Evolutionary conservation across 2,113 vertebrate species (phyloP).

Genomic region (Pycnonotus jocosus): DNA sequence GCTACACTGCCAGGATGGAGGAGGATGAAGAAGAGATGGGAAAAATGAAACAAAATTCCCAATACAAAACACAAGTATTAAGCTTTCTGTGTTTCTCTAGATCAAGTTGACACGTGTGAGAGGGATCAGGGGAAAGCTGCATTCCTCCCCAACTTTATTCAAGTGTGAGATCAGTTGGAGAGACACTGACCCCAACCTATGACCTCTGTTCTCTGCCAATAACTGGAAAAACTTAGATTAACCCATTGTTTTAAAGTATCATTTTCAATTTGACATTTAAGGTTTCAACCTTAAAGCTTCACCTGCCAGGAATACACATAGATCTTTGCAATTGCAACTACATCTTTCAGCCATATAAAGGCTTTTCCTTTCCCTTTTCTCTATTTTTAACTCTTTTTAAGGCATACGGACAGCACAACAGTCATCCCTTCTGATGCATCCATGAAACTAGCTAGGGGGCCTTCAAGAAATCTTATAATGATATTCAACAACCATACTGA

Average conservation of each 20-base stretch:
- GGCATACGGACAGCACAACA: not conserved
- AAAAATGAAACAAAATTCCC: slow-evolving; percentile 8
- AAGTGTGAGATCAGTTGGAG: not conserved
- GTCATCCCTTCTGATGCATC: not conserved
- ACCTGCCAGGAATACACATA: not conserved
- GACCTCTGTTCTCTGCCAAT: not conserved
- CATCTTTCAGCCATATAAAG: not conserved
- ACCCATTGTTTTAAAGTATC: not conserved
- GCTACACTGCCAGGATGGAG: not conserved
- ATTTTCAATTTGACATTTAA: not conserved
- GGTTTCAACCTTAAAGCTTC: not conserved
- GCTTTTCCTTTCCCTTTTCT: not conserved
- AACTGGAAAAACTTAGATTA: not conserved
- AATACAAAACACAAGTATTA: slow-evolving; percentile 7
- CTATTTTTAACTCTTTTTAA: not conserved
- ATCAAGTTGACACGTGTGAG: not conserved
- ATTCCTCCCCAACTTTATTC: not conserved
- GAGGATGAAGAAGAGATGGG: not conserved
- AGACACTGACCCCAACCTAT: not conserved
- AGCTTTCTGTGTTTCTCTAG: slow-evolving; percentile 8
- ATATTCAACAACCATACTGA: not conserved
- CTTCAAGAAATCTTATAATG: not conserved
- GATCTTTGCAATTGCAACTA: not conserved
- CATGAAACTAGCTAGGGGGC: not conserved
- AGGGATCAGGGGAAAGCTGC: not conserved